phyloP scores from a whole-genome alignment of 1,140 invertebrate species.

The Coptotermes formosanus region DNA sequence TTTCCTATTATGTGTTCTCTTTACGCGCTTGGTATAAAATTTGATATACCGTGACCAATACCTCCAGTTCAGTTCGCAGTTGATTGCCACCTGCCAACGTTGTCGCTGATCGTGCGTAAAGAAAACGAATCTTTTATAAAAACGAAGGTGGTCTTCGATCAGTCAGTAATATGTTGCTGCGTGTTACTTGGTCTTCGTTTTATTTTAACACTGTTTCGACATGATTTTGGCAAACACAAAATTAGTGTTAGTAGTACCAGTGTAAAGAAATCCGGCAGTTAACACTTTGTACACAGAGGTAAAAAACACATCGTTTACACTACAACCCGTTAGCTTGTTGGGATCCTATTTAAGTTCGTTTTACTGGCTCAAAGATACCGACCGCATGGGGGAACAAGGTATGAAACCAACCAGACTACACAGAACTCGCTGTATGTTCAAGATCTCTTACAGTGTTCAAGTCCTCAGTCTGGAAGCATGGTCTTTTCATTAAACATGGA shows the following conservation, averaged over 20 bases:
- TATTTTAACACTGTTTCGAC: too few relatives aligned
- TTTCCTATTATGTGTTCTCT: too few relatives aligned
- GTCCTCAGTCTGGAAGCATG: not conserved
- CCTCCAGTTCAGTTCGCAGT: too few relatives aligned
- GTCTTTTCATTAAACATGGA: not conserved
- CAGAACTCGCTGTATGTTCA: not conserved
- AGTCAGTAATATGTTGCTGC: too few relatives aligned
- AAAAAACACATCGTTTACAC: not conserved
- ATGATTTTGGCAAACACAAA: not conserved
- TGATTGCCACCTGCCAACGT: too few relatives aligned
- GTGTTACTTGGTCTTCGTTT: too few relatives aligned
- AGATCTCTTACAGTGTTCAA: not conserved
- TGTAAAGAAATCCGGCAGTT: not conserved
- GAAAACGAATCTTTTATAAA: too few relatives aligned
- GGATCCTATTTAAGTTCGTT: not conserved
- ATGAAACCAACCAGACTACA: not conserved
- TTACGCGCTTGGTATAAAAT: too few relatives aligned
- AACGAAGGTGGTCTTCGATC: too few relatives aligned
- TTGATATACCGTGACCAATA: too few relatives aligned
- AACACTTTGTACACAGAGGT: not conserved
- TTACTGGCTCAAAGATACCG: not conserved
- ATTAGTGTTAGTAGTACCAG: not conserved
- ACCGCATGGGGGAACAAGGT: not conserved
- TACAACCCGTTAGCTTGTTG: not conserved
- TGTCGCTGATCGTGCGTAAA: too few relatives aligned